Evolutionary conservation across 1,140 invertebrate species (phyloP), one percentile per base, ranked within the genome.

Genomic region (Mercenaria mercenaria): DNA sequence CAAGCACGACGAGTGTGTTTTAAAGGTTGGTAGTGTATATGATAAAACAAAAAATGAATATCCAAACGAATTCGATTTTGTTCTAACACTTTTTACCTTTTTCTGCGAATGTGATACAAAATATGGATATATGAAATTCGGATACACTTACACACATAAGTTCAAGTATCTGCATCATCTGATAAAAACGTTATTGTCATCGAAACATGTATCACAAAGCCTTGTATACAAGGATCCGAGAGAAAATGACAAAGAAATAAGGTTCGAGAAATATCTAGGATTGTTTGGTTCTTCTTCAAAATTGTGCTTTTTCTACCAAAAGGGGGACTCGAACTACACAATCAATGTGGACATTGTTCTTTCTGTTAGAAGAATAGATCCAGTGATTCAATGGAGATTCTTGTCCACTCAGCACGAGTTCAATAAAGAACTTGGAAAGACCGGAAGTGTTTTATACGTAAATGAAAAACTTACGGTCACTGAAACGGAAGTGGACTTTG

Each of bases 11-110:
- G 56, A 82, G 3, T 26, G 29, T 0, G 26, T 82, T 29, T 8
- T 82, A 11, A 39, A 59, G 15, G 59, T 82, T 43, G 80, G 80
- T 20, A 82, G 80, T 59, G 29, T 41, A 26, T 82, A 82, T 41
- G 80, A 82, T 18, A 82, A 67, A 29, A 82, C 80, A 64, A 64
- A 41, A 37, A 82, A 82, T 47, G 39, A 23, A 4, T 82, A 82
- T 43, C 80, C 56, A 20, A 20, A 82, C 34, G 32, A 82, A 37
- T 82, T 82, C 47, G 80, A 82, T 23, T 82, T 82, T 32, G 18
- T 59, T 1, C 26, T 26, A 13, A 41, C 67, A 1, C 32, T 67
- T 18, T 82, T 64, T 43, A 20, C 34, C 41, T 64, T 64, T 82
- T 64, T 8, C n/a, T 64, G 37, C 29, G 59, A 82, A 0, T 39